Percentiles rank a stretch among this genome's conserved stretches.
Evolutionary conservation across 2,888 invertebrate species (phyloP).

Genomic region (Griposia aprilina): DNA sequence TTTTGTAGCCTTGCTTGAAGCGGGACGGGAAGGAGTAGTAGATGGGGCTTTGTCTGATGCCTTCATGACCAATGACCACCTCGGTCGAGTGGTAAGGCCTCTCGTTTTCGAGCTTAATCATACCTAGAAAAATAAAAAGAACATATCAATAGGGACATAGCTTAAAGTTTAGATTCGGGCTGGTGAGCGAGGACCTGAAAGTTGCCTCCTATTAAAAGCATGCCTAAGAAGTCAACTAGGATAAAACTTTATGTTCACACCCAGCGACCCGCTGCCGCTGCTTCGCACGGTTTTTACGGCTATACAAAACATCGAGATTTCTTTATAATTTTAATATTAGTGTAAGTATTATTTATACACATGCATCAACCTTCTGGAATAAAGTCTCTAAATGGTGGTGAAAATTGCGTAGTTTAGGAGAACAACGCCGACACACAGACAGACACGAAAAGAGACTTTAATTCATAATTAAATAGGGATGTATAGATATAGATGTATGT

Average conservation of each 20-base stretch:
- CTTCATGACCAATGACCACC: constrained; percentile 80
- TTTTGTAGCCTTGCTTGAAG: constrained; percentile 87
- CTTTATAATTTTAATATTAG: not conserved
- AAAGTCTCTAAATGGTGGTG: too few relatives aligned
- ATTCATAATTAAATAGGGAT: too few relatives aligned
- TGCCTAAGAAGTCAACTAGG: not conserved
- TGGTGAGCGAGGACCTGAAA: not conserved
- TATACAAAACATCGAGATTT: not conserved
- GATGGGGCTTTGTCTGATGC: constrained; percentile 87
- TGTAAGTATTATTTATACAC: not conserved
- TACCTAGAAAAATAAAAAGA: constrained; percentile 71
- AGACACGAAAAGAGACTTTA: too few relatives aligned
- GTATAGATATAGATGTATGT: not conserved
- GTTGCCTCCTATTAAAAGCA: not conserved
- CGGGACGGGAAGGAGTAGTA: constrained; percentile 92
- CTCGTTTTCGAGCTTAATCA: constrained; percentile 90
- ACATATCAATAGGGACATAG: not conserved
- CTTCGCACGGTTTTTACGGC: not conserved
- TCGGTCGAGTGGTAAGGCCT: constrained; percentile 87
- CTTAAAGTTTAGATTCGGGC: not conserved
- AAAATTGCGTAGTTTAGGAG: too few relatives aligned
- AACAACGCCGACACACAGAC: too few relatives aligned
- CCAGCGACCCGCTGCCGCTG: not conserved
- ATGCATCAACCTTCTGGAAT: not conserved
- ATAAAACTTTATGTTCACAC: not conserved